phyloP scores from a whole-genome alignment of 2,888 invertebrate genomes.

The Ophion slaviceki region DNA sequence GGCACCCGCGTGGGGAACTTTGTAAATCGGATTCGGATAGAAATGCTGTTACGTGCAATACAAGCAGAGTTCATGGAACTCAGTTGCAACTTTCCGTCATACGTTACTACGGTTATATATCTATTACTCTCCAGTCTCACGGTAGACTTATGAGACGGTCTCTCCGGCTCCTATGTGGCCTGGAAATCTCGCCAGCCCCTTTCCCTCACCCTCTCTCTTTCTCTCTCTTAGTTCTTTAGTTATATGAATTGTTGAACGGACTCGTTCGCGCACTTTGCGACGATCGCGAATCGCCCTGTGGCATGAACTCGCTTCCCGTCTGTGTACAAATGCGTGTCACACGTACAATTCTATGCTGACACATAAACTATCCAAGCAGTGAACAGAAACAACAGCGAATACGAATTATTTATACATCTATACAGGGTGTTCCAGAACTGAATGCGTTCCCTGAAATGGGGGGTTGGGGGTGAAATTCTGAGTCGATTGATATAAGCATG shows the following conservation, averaged over 20 bases:
- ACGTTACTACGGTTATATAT: conserved; percentile 33
- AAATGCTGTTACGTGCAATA: not conserved
- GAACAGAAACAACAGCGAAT: not conserved
- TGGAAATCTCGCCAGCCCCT: conserved; percentile 25
- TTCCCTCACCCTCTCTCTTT: conserved; percentile 3
- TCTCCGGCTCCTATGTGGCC: conserved; percentile 59
- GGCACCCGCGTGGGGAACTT: not conserved
- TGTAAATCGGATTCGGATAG: conserved; percentile 1
- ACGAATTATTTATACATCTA: not conserved
- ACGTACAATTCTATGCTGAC: not conserved
- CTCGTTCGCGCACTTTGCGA: conserved; percentile 53
- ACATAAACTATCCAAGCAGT: not conserved
- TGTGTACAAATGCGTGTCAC: conserved; percentile 70
- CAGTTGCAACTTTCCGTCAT: conserved; percentile 51
- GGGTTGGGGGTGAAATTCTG: too few relatives aligned
- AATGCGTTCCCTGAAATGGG: too few relatives aligned
- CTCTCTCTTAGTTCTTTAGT: conserved; percentile 4
- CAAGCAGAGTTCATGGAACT: conserved; percentile 54
- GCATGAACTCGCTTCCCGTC: conserved; percentile 63
- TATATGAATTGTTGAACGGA: conserved; percentile 27
- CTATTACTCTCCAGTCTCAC: conserved; percentile 22
- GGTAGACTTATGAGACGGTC: conserved; percentile 34
- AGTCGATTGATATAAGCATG: too few relatives aligned
- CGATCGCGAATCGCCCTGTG: conserved; percentile 51
- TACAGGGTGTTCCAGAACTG: not conserved